Conservation (phyloP, 2,797 vertebrate genomes). For the Erpetoichthys calabaricus region DNA sequence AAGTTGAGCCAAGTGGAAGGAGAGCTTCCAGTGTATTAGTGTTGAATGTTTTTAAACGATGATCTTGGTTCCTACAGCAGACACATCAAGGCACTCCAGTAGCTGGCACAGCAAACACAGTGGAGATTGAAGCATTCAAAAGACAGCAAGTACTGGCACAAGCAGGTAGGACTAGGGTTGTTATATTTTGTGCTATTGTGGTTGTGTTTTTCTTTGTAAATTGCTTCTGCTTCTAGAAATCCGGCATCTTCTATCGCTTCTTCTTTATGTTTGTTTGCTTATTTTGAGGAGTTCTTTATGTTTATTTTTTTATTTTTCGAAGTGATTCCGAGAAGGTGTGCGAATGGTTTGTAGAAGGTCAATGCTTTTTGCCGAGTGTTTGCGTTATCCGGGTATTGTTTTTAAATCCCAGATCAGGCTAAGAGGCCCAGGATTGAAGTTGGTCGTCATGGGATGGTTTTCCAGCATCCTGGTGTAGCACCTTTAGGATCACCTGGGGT, state of each 20-base stretch:
- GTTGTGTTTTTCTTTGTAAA: slow-evolving; percentile 18
- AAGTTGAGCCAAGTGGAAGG: too few relatives aligned
- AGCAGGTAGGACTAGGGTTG: slow-evolving; percentile 67
- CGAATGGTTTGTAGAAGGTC: slow-evolving; percentile 49
- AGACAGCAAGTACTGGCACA: slow-evolving; percentile 78
- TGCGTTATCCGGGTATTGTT: slow-evolving; percentile 73
- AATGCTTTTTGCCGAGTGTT: slow-evolving; percentile 50
- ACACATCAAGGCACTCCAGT: slow-evolving; percentile 58
- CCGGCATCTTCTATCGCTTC: too few relatives aligned
- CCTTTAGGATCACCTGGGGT: slow-evolving; percentile 81
- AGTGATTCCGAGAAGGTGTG: slow-evolving; percentile 45
- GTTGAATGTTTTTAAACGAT: too few relatives aligned
- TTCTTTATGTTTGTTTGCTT: slow-evolving; percentile 37
- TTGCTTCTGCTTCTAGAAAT: too few relatives aligned
- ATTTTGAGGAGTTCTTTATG: slow-evolving; percentile 61
- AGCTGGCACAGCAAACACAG: slow-evolving; percentile 53
- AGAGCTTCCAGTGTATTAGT: too few relatives aligned
- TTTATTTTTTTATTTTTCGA: slow-evolving; percentile 58
- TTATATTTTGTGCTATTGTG: slow-evolving; percentile 26
- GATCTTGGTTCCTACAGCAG: slow-evolving; percentile 46
- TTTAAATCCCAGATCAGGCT: slow-evolving; percentile 95
- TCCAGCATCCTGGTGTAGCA: slow-evolving; percentile 93
- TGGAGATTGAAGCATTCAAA: slow-evolving; percentile 89
- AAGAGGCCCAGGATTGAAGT: slow-evolving; percentile 98
- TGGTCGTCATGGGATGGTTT: slow-evolving; percentile 97